Percentiles rank a stretch among this genome's conserved stretches.
These are phyloP conservation scores for Pimpla rufipes DNA, from an alignment of 2,888 invertebrate genomes.

Conservation along the genomic window DNA sequence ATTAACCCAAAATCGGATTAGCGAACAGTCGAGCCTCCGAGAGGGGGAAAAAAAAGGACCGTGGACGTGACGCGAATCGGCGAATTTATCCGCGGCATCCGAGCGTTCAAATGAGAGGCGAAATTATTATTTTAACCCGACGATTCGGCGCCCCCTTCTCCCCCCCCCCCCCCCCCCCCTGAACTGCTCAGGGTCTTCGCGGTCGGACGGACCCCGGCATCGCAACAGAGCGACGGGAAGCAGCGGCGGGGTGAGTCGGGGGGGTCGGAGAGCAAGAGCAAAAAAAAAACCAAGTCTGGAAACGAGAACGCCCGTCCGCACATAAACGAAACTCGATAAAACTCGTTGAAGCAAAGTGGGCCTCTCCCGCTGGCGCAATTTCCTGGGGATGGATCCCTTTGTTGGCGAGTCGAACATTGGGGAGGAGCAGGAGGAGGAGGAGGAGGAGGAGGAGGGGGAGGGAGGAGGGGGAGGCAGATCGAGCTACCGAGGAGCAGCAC, in stretches of 20 bases:
- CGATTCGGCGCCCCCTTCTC: not conserved
- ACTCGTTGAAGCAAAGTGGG: constrained; percentile 60
- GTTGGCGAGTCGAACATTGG: constrained; percentile 45
- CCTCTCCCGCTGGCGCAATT: constrained; percentile 42
- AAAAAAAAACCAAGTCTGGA: constrained; percentile 17
- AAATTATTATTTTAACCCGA: constrained; percentile 29
- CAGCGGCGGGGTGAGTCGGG: not conserved
- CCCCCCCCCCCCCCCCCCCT: too few relatives aligned
- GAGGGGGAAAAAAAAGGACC: not conserved
- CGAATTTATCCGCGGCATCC: constrained; percentile 11
- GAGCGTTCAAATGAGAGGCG: constrained; percentile 3
- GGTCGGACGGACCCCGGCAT: constrained; percentile 11
- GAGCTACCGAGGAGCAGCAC: constrained; percentile 5
- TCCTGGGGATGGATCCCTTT: constrained; percentile 40
- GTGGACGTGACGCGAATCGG: not conserved
- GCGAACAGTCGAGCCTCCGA: not conserved
- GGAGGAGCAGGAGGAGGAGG: not conserved
- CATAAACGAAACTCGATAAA: constrained; percentile 64
- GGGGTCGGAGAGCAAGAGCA: not conserved
- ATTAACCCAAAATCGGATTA: constrained; percentile 1
- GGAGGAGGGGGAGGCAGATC: not conserved
- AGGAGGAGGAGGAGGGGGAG: not conserved
- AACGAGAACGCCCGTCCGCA: constrained; percentile 42
- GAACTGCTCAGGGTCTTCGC: not conserved
- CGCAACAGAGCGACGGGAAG: not conserved